These are phyloP conservation scores for Oceanodroma tethys DNA, from an alignment of 2,113 vertebrate genomes.

Conservation along the genomic window DNA sequence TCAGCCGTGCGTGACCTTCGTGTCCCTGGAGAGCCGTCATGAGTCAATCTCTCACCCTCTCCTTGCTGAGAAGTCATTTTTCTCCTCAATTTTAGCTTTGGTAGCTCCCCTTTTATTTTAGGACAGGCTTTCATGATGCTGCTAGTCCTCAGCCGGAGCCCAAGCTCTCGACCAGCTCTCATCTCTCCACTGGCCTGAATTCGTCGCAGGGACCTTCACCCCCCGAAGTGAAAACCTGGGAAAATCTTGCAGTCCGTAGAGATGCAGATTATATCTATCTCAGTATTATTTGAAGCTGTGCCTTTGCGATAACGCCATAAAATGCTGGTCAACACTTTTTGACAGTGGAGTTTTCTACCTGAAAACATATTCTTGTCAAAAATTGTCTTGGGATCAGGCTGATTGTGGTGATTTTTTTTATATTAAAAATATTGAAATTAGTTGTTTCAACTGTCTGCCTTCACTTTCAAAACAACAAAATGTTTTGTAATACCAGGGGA, in stretches of 20 bases:
- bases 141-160: not conserved
- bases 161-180: not conserved
- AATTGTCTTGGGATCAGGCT: not conserved
- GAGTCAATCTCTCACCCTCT: not conserved
- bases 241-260: rapidly evolving
- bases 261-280: not conserved
- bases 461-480: not conserved
- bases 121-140: not conserved
- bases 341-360: not conserved
- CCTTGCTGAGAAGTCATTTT: not conserved
- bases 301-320: not conserved
- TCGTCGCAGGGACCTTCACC: not conserved
- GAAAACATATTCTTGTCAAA: not conserved
- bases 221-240: not conserved
- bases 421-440: not conserved
- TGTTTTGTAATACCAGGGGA: not conserved
- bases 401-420: not conserved
- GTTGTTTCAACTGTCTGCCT: not conserved
- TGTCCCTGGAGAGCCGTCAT: not conserved
- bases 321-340: not conserved
- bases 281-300: not conserved
- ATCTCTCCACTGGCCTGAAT: not conserved
- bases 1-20: rapidly evolving
- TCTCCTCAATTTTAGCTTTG: not conserved
- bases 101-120: not conserved